These are phyloP conservation scores for Cryptocheilus praepositus DNA, from an alignment of 2,888 invertebrate species.

Conservation along the genomic window DNA sequence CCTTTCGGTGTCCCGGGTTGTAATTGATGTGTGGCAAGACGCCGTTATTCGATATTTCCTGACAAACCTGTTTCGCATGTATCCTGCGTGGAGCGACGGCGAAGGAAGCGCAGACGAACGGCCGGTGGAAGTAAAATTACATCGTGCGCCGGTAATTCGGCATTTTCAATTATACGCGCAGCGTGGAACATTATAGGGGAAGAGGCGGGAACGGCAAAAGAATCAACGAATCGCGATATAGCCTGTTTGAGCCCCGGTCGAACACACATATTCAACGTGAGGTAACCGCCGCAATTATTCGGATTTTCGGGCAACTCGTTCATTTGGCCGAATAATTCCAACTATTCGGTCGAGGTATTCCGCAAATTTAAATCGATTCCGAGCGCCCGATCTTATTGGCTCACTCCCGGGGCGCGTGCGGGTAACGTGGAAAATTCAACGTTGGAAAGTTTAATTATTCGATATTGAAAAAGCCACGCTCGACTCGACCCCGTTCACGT, in stretches of 20 bases:
- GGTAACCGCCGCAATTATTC: slow-evolving; percentile 41
- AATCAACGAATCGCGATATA: slow-evolving; percentile 34
- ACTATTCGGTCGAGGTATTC: slow-evolving; percentile 54
- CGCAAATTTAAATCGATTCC: slow-evolving; percentile 54
- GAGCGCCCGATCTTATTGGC: slow-evolving; percentile 47
- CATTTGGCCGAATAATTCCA: slow-evolving; percentile 56
- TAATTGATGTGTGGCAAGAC: too few species aligned
- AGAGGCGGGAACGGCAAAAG: slow-evolving; percentile 23
- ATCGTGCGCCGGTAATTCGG: too few species aligned
- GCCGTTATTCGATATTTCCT: too few species aligned
- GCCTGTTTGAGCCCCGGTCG: slow-evolving; percentile 31
- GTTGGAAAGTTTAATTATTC: slow-evolving; percentile 19
- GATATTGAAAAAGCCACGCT: slow-evolving; percentile 35
- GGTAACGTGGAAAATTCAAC: slow-evolving; percentile 18
- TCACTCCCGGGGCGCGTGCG: slow-evolving; percentile 12
- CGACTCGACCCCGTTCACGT: not conserved
- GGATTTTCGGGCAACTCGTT: slow-evolving; percentile 52
- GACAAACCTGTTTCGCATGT: not conserved
- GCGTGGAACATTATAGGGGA: not conserved
- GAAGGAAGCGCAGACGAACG: too few species aligned
- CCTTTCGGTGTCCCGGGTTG: too few species aligned
- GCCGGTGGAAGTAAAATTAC: not conserved
- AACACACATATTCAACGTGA: slow-evolving; percentile 41
- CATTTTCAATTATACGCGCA: slow-evolving; percentile 6
- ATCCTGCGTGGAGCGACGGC: not conserved